These are phyloP conservation scores for Caretta caretta DNA, from an alignment of 2,113 vertebrate genomes.

Conservation along the genomic window DNA sequence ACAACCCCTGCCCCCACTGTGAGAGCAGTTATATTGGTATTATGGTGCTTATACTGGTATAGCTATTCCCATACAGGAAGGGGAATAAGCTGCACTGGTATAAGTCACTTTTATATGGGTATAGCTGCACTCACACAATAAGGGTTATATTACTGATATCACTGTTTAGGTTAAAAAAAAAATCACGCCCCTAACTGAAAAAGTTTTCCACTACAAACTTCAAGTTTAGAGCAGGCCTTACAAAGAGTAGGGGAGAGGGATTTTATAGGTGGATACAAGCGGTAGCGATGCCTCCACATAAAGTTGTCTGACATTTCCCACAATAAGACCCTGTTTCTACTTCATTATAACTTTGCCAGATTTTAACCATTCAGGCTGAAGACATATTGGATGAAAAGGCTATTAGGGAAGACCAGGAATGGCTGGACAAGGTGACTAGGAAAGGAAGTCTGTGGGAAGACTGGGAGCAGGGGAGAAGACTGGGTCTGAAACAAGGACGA, in stretches of 20 bases:
- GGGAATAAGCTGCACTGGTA: background rate
- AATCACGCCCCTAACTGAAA: background rate
- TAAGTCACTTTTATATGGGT: background rate
- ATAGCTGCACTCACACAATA: background rate
- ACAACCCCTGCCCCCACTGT: background rate
- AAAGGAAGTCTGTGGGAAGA: background rate
- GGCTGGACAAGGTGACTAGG: background rate
- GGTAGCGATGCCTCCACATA: background rate
- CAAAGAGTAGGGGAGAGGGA: background rate
- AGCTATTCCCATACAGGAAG: background rate
- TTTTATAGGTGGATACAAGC: background rate
- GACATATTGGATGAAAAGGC: background rate
- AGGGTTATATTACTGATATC: background rate
- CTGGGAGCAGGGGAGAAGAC: background rate
- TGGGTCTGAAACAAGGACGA: no score
- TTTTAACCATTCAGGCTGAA: background rate
- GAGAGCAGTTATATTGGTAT: background rate
- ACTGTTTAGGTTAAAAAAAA: background rate
- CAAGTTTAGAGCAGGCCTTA: background rate
- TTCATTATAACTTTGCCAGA: background rate
- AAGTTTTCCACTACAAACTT: background rate
- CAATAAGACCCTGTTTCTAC: background rate
- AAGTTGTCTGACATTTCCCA: background rate
- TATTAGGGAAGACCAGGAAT: no score
- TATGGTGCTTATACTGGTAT: background rate